Evolutionary conservation across 2,797 vertebrate genomes (phyloP).

Genomic region (Crotalus adamanteus): DNA sequence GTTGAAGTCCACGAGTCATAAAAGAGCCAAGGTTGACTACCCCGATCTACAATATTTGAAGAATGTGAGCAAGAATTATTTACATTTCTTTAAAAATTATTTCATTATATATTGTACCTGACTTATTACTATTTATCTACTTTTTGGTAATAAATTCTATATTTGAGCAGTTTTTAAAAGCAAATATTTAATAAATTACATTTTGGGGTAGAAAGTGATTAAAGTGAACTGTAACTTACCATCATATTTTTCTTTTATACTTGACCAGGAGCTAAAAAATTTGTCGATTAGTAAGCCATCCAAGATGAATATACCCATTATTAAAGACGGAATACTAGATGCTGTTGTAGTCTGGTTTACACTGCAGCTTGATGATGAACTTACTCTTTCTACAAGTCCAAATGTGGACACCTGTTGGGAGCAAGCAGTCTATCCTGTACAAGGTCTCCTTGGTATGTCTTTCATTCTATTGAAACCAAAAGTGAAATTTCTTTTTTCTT

Average conservation of each 20-base stretch:
- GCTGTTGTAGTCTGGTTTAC: conserved; percentile 95
- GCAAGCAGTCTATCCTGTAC: conserved; percentile 92
- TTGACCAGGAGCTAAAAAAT: conserved; percentile 86
- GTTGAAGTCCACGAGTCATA: too few species aligned
- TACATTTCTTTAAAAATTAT: background rate
- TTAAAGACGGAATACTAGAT: conserved; percentile 81
- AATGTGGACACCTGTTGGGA: conserved; percentile 96
- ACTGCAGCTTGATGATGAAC: conserved; percentile 90
- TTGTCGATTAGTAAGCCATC: conserved; percentile 78
- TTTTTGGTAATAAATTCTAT: background rate
- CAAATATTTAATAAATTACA: background rate
- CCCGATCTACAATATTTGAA: background rate
- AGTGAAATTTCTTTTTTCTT: background rate
- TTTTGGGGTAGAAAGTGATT: background rate
- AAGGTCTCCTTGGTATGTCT: conserved; percentile 77
- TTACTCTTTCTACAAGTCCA: conserved; percentile 87
- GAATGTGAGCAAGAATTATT: background rate
- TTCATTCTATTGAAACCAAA: background rate
- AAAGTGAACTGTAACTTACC: background rate
- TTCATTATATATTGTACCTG: background rate
- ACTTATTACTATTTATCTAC: background rate
- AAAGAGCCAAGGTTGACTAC: too few species aligned
- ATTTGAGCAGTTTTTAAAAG: conserved; percentile 17
- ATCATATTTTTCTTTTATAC: conserved; percentile 4
- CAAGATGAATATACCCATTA: conserved; percentile 75